Percentiles rank a stretch among this genome's conserved stretches.
phyloP scores from a whole-genome alignment of 2,113 vertebrate genomes.

The Calcarius ornatus region DNA sequence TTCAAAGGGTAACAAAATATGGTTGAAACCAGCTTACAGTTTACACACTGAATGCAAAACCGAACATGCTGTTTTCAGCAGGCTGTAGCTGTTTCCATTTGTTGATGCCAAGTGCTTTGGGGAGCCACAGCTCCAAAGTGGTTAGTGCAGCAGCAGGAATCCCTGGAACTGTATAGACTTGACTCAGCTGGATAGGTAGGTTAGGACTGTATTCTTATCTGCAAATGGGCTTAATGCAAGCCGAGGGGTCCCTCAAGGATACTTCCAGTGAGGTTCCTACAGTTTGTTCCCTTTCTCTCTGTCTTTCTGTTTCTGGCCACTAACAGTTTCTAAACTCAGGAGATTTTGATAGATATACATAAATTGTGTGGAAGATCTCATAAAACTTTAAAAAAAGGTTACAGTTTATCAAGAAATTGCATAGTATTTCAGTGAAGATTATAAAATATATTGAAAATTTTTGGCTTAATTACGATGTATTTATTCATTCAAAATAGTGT shows the following conservation, averaged over 20 bases:
- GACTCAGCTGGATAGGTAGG: not conserved
- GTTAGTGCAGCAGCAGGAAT: not conserved
- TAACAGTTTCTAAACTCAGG: not conserved
- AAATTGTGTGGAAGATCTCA: not conserved
- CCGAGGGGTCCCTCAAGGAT: not conserved
- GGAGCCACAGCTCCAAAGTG: not conserved
- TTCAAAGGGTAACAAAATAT: constrained; percentile 69
- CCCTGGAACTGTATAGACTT: not conserved
- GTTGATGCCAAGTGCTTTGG: constrained; percentile 64
- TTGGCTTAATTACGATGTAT: not conserved
- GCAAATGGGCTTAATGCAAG: not conserved
- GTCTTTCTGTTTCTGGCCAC: not conserved
- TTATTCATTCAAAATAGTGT: not conserved
- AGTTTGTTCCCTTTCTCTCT: not conserved
- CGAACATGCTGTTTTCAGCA: constrained; percentile 60
- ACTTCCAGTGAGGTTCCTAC: not conserved
- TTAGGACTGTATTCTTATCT: not conserved
- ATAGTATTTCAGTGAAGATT: not conserved
- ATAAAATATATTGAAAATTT: not conserved
- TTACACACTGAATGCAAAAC: constrained; percentile 59
- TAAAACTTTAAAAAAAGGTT: not conserved
- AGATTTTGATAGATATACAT: not conserved
- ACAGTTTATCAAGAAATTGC: not conserved
- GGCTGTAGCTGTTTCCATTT: constrained; percentile 60
- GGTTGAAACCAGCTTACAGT: constrained; percentile 67